Conservation (phyloP, 2,113 vertebrate genomes). For the Chaetura pelagica region DNA sequence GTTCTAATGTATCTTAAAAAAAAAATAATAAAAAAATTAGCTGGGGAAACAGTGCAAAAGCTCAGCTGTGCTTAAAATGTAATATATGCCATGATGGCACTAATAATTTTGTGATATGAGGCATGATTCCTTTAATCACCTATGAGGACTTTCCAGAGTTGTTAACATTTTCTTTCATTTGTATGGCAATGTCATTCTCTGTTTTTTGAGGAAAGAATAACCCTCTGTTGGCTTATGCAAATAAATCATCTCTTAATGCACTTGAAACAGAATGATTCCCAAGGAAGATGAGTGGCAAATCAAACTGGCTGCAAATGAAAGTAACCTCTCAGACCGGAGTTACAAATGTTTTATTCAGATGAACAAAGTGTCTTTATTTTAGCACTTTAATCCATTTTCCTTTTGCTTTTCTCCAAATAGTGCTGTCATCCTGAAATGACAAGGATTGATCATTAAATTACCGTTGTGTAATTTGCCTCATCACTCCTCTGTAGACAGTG, state of each 20-base stretch:
- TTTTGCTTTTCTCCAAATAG: slow-evolving; percentile 35
- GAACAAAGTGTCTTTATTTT: slow-evolving; percentile 72
- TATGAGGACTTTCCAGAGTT: slow-evolving; percentile 36
- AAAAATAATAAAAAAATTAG: background rate
- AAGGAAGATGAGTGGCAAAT: slow-evolving; percentile 69
- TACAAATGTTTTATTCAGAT: slow-evolving; percentile 71
- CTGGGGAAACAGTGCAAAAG: slow-evolving; percentile 6
- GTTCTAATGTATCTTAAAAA: background rate
- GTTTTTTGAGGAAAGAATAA: slow-evolving; percentile 51
- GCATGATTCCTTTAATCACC: slow-evolving; percentile 50
- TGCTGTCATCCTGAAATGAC: slow-evolving; percentile 69
- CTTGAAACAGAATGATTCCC: slow-evolving; percentile 59
- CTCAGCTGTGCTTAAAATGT: background rate
- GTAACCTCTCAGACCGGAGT: slow-evolving; percentile 53
- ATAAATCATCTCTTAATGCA: slow-evolving; percentile 70
- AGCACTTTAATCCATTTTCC: slow-evolving; percentile 60
- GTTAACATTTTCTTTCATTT: slow-evolving; percentile 70
- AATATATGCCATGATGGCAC: background rate
- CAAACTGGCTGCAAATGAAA: slow-evolving; percentile 59
- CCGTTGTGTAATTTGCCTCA: slow-evolving; percentile 57
- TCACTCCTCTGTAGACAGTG: slow-evolving; percentile 23
- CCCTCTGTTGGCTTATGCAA: slow-evolving; percentile 65
- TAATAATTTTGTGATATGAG: slow-evolving; percentile 9
- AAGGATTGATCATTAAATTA: slow-evolving; percentile 73
- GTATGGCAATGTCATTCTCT: slow-evolving; percentile 8